These are phyloP conservation scores for Caenorhabditis doughertyi DNA, from an alignment of 2,888 invertebrate genomes.

Conservation along the genomic window DNA sequence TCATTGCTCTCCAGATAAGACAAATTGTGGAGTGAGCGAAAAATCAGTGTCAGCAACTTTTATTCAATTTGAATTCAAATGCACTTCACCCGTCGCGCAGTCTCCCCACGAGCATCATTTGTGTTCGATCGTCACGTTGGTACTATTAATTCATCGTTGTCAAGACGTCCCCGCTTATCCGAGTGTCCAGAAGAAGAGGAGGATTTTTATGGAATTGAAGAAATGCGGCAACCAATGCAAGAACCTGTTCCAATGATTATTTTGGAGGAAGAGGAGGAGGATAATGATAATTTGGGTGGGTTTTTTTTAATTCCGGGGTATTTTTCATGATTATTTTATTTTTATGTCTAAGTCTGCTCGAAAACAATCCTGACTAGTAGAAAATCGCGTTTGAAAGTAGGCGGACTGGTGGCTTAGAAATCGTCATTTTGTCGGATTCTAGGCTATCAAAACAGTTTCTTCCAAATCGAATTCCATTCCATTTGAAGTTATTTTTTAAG, in stretches of 20 bases:
- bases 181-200: slow-evolving; percentile 43
- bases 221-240: slow-evolving; percentile 17
- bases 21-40: no score
- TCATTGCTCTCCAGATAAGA: slow-evolving; percentile 22
- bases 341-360: no score
- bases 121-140: slow-evolving; percentile 53
- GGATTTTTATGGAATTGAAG: slow-evolving; percentile 22
- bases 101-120: slow-evolving; percentile 54
- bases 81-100: slow-evolving; percentile 63
- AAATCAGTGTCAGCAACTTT: no score
- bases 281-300: slow-evolving; percentile 30
- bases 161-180: slow-evolving; percentile 48
- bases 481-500: no score
- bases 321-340: no score
- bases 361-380: no score
- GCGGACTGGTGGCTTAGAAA: no score
- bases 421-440: no score
- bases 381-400: no score
- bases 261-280: slow-evolving; percentile 37
- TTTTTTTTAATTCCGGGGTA: not conserved
- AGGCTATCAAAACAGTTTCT: no score
- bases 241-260: slow-evolving; percentile 28
- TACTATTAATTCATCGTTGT: slow-evolving; percentile 49
- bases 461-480: no score
- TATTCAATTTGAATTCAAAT: slow-evolving; percentile 10